A percentile compares a stretch with the other conserved stretches of the same genome.
phyloP scores from a whole-genome alignment of 2,113 vertebrate species.

The Hystrix brachyura region DNA sequence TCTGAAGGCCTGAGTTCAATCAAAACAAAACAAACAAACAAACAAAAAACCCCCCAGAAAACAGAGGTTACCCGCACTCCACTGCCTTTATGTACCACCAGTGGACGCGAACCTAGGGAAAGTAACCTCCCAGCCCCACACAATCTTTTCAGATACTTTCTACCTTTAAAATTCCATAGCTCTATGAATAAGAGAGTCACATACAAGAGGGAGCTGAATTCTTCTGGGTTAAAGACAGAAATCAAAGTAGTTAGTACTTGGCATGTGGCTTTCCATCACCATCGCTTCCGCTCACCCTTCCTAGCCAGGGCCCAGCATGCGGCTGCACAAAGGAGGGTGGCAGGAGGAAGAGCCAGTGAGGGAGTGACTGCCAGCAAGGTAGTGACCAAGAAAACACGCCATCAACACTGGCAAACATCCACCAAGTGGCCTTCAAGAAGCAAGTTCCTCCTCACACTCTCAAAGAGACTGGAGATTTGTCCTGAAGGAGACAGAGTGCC shows the following conservation, averaged over 20 bases:
- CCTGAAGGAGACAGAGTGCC: background rate
- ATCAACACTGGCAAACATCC: background rate
- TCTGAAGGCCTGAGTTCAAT: background rate
- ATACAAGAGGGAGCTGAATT: background rate
- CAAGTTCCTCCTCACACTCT: background rate
- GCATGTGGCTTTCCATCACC: background rate
- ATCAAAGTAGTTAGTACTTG: background rate
- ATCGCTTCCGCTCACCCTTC: background rate
- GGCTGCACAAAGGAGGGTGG: background rate
- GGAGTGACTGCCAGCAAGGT: too few relatives aligned
- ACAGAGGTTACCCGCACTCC: background rate
- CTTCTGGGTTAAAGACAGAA: background rate
- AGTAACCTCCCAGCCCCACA: rapidly evolving
- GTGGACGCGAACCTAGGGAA: background rate
- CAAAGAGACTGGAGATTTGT: background rate
- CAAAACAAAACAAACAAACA: background rate
- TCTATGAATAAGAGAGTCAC: background rate
- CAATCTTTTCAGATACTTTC: background rate
- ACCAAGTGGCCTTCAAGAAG: background rate
- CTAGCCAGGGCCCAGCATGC: background rate
- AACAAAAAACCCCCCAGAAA: background rate
- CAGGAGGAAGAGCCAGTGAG: background rate
- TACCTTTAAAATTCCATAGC: conserved; percentile 33
- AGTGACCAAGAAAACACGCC: background rate
- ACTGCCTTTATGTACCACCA: background rate